Percentiles rank a stretch among this genome's conserved stretches.
Conservation (phyloP, 2,888 invertebrate species). For the Listrodromus nycthemerus region DNA sequence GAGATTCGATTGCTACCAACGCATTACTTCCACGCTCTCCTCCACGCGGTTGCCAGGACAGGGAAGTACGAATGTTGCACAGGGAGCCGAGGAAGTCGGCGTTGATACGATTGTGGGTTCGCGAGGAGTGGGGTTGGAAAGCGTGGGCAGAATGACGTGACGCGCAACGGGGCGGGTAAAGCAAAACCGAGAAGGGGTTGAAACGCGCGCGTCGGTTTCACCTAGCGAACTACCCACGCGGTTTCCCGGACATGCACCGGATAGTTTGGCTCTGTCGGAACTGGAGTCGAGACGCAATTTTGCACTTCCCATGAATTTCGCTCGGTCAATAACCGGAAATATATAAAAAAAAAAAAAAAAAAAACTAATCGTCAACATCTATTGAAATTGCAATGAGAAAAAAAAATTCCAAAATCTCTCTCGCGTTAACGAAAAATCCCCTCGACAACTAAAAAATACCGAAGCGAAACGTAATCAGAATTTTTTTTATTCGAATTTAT, state of each 20-base stretch:
- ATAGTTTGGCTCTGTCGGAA: conserved; percentile 75
- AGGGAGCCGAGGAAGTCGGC: neutral
- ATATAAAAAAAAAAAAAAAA: neutral
- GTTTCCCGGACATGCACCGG: conserved; percentile 75
- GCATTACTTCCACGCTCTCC: conserved; percentile 23
- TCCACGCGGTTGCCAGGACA: neutral
- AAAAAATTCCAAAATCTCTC: neutral
- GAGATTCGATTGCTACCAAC: conserved; percentile 33
- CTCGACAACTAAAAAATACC: neutral
- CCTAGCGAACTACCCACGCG: conserved; percentile 78
- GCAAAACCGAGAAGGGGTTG: conserved; percentile 39
- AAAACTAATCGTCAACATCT: neutral
- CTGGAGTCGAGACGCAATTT: conserved; percentile 71
- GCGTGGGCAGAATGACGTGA: conserved; percentile 59
- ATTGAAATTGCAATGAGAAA: neutral
- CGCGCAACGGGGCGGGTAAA: conserved; percentile 39
- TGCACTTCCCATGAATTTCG: conserved; percentile 16
- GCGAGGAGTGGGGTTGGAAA: conserved; percentile 49
- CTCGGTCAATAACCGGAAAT: neutral
- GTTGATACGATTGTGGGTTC: conserved; percentile 35
- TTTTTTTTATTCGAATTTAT: neutral
- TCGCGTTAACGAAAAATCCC: neutral
- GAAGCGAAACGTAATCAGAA: neutral
- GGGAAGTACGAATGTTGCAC: conserved; percentile 39
- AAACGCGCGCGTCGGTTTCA: conserved; percentile 66